These are phyloP conservation scores for Proales similis DNA, from an alignment of 1,140 invertebrate genomes.

Conservation along the genomic window DNA sequence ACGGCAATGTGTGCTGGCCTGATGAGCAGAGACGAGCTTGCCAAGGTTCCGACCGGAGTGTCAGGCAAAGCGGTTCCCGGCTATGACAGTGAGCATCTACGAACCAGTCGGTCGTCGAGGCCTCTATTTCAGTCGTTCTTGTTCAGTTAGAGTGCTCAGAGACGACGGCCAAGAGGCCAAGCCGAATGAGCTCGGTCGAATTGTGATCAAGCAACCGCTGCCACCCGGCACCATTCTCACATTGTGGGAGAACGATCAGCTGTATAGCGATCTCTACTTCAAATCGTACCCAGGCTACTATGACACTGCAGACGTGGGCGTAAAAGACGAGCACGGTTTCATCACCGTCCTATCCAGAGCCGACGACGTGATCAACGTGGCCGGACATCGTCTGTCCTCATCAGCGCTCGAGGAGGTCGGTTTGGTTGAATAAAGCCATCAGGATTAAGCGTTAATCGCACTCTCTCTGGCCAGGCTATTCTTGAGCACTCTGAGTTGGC, in stretches of 20 bases:
- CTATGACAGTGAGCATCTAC: slow-evolving; percentile 64
- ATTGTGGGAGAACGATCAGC: slow-evolving; percentile 71
- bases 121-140: slow-evolving; percentile 23
- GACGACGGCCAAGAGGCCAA: slow-evolving; percentile 63
- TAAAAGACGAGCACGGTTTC: slow-evolving; percentile 69
- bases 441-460: background rate
- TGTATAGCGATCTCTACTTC: slow-evolving; percentile 73
- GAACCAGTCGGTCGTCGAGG: background rate
- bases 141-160: slow-evolving; percentile 64
- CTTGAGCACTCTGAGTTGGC: slow-evolving; percentile 70
- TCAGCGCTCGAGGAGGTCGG: slow-evolving; percentile 71
- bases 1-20: slow-evolving; percentile 69
- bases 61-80: slow-evolving; percentile 71
- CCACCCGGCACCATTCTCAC: slow-evolving; percentile 77
- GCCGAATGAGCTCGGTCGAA: slow-evolving; percentile 67
- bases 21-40: slow-evolving; percentile 51
- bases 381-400: slow-evolving; percentile 79
- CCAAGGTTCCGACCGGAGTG: slow-evolving; percentile 61
- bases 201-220: slow-evolving; percentile 73
- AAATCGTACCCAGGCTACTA: slow-evolving; percentile 80
- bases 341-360: slow-evolving; percentile 78
- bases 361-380: slow-evolving; percentile 92
- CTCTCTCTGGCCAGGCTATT: slow-evolving; percentile 57
- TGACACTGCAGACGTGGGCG: slow-evolving; percentile 88
- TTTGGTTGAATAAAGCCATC: background rate